Evolutionary conservation across 2,113 vertebrate genomes (phyloP), one percentile per base, ranked within the genome.

Genomic region (Corythoichthys haematopterus): DNA sequence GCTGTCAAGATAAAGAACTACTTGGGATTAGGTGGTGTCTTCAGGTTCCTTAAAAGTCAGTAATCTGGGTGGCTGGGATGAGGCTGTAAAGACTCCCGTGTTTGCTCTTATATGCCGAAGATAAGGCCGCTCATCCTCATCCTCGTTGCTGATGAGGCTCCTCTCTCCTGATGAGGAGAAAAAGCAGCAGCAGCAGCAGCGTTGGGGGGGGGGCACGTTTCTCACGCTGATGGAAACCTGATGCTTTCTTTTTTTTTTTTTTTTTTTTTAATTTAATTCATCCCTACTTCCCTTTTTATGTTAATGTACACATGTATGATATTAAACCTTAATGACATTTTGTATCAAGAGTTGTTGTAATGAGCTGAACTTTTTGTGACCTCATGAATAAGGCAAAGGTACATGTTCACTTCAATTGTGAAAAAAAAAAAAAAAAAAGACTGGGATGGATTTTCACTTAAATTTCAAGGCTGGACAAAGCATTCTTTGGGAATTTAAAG

Each of bases 1-100:
- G 89, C 88, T 86, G 90, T 88, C 85, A 88, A 90, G 89, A 89
- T 91, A 90, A 91, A 89, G 86, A 82, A 80, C 79, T 85, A 80
- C 85, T 86, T 80, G 75, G 84, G 82, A 89, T 85, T 84, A 43
- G 86, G 86, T 80, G 65, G 74, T 85, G 88, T 90, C 82, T 88
- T 83, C 66, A 78, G 64, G 84, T 68, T 82, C 84, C 80, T 82
- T 76, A 83, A 88, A 90, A 84, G 82, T 62, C 79, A 83, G 84
- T 80, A 84, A 87, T 85, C 80, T 87, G 43, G 71, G 64, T 15
- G 20, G 61, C 77, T 59, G 66, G 85, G 79, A 83, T 37, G 68
- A 82, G 67, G 50, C 80, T 8, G 75, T 78, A 77, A 83, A 90
- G 84, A 83, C 82, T 82, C 80, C 65, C 37, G 70, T 88, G 88